These are phyloP conservation scores for Acrocephalus arundinaceus DNA, from an alignment of 2,113 vertebrate species.

Conservation along the genomic window DNA sequence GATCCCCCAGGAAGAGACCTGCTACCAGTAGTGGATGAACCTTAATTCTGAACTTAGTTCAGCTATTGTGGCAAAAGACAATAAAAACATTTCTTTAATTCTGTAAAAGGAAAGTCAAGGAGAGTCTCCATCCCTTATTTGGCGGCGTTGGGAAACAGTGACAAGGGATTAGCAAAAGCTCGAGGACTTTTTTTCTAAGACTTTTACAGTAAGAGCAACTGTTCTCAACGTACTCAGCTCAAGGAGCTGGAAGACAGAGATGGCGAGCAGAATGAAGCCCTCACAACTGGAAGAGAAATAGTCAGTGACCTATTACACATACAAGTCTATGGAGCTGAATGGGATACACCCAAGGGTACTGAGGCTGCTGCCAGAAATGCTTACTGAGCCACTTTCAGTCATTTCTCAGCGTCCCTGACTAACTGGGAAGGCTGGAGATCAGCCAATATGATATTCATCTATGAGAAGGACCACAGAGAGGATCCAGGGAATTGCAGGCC, in stretches of 20 bases:
- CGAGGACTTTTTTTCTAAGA: not conserved
- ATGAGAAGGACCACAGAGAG: not conserved
- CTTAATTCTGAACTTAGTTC: not conserved
- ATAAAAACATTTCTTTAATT: not conserved
- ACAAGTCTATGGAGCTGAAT: not conserved
- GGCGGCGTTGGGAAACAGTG: not conserved
- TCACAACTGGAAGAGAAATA: not conserved
- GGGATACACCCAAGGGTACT: not conserved
- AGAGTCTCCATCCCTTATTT: not conserved
- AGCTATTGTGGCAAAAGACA: not conserved
- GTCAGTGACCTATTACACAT: rapidly evolving
- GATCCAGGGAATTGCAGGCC: not conserved
- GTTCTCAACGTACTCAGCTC: not conserved
- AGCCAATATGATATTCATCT: rapidly evolving
- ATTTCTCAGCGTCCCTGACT: not conserved
- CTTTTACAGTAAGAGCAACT: not conserved
- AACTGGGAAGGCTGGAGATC: not conserved
- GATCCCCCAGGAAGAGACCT: not conserved
- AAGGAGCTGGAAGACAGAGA: not conserved
- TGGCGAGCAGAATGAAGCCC: not conserved
- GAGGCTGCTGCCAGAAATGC: not conserved
- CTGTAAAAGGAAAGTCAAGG: not conserved
- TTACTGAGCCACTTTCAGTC: not conserved
- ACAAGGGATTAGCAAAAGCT: not conserved
- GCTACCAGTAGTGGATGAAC: not conserved